These are phyloP conservation scores for Apodemus agrarius DNA, from an alignment of 2,797 vertebrate species.

Conservation along the genomic window DNA sequence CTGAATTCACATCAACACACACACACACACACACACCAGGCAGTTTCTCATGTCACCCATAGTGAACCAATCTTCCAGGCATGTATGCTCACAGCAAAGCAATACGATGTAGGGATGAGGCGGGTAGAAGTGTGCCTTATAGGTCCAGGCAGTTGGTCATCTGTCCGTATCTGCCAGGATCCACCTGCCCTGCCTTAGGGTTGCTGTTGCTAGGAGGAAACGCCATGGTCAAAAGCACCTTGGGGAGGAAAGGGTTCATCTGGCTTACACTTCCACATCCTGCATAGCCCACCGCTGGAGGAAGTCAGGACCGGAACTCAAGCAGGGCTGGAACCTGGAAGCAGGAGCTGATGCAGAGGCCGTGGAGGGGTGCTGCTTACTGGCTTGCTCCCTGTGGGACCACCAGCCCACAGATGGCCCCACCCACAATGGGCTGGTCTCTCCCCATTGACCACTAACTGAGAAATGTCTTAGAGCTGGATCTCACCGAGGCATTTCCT, in stretches of 20 bases:
- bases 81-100: background rate
- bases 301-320: background rate
- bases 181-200: background rate
- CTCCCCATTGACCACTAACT: background rate
- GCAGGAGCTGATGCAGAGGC: background rate
- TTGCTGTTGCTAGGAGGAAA: background rate
- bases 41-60: background rate
- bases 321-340: background rate
- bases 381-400: background rate
- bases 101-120: background rate
- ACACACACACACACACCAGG: background rate
- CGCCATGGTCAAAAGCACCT: background rate
- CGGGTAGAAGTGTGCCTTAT: background rate
- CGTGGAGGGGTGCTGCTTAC: background rate
- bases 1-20: background rate
- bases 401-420: background rate
- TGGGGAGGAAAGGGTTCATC: background rate
- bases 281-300: background rate
- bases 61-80: background rate
- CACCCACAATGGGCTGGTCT: background rate
- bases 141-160: background rate
- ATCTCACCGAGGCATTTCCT: background rate
- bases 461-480: background rate
- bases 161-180: rapidly evolving
- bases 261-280: background rate